Evolutionary conservation across 2,888 invertebrate genomes (phyloP), one percentile per base, ranked within the genome.

Genomic region (Myathropa florea): DNA sequence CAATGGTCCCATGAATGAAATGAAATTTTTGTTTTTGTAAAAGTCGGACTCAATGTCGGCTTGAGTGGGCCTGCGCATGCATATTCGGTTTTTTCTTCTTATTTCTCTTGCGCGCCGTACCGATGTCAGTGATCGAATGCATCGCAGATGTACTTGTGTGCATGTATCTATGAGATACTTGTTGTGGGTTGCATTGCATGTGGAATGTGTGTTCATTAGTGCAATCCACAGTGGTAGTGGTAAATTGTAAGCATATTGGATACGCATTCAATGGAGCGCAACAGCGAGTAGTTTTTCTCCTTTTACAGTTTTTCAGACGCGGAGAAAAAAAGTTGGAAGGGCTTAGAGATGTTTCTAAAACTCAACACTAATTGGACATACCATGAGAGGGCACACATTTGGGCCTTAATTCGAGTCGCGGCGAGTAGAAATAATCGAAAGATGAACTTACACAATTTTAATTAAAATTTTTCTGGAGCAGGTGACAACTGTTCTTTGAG

Each of bases 101-200:
- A 39, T 72, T 63, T 71, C 72, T 46, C 23, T 57, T 71, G 75
- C 65, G 65, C 53, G 57, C 21, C 23, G 12, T 33, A 18, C 36
- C 23, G 46, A 59, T 75, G 83, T 80, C 79, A 80, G 64, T 84
- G 84, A 79, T 79, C 83, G 70, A 79, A 75, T 36, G 57, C 81
- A 77, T 12, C 12, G 33, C 33, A 33, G 33, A 33, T 12, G 33
- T 33, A 33, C 12, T 10, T 18, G 46, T 18, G 18, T 7, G 46
- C 46, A 46, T 12, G 72, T 59, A 57, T 72, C 21, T 63, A 68
- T 71, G 36, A 67, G 77, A 61, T 77, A 77, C 67, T n/a, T n/a
- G n/a, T 64, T 71, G 55, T 64, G 63, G 59, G 26, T 39, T 46
- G 46, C 46, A 36, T 75, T 83, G 75, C 39, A 65, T 79, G 79